Conservation (phyloP, 2,888 invertebrate species). For the Horisme vitalbata region DNA sequence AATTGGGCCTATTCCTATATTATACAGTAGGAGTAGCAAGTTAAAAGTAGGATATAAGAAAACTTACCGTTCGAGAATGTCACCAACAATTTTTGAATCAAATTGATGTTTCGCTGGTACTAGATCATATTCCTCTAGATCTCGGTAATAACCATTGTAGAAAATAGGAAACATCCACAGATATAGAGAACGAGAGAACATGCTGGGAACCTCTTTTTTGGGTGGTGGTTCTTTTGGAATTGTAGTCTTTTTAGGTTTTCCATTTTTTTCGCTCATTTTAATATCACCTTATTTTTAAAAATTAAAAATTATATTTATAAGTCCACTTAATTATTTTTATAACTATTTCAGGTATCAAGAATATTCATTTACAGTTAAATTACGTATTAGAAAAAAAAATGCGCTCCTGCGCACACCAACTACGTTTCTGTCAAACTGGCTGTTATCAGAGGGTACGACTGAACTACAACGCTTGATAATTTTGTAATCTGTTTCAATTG, state of each 20-base stretch:
- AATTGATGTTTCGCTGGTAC: slow-evolving; percentile 87
- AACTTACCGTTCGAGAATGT: slow-evolving; percentile 85
- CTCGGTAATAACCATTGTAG: slow-evolving; percentile 87
- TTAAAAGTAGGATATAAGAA: neutral
- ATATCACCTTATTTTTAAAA: too few relatives aligned
- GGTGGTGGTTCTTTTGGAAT: slow-evolving; percentile 28
- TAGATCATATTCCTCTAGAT: slow-evolving; percentile 88
- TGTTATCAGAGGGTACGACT: slow-evolving; percentile 9
- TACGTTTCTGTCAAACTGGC: slow-evolving; percentile 28
- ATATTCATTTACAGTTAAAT: neutral
- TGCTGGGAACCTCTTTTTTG: slow-evolving; percentile 54
- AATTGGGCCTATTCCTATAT: too few relatives aligned
- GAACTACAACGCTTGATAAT: slow-evolving; percentile 15
- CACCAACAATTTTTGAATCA: slow-evolving; percentile 86
- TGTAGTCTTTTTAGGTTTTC: slow-evolving; percentile 35
- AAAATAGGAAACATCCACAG: slow-evolving; percentile 91
- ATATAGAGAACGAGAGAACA: slow-evolving; percentile 85
- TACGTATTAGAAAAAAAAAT: neutral
- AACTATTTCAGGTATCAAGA: too few relatives aligned
- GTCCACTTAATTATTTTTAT: neutral
- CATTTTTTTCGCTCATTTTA: slow-evolving; percentile 40
- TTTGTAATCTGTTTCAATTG: neutral
- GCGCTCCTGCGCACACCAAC: slow-evolving; percentile 25
- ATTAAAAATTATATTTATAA: too few relatives aligned
- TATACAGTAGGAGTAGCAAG: neutral